Evolutionary conservation across 2,797 vertebrate genomes (phyloP), one percentile per base, ranked within the genome.

Genomic region (Mormyrops boulengeri): DNA sequence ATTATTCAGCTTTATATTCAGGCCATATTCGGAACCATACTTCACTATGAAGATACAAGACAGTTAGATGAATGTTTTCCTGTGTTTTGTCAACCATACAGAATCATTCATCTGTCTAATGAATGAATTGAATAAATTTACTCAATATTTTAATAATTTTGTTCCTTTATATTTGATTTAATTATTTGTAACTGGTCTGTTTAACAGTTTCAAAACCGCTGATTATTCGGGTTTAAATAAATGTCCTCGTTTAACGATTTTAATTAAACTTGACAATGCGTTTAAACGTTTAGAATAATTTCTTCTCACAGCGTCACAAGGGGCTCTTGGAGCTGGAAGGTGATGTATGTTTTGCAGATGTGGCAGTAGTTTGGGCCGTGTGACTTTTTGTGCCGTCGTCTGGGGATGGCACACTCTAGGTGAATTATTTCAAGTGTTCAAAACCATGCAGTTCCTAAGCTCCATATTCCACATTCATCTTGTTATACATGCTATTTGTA

Each of bases 11-110:
- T 80, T 47, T n/a, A 80, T n/a, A 80, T 47, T 80, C 73, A n/a
- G 73, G 30, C 30, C 66, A 38, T 73, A 38, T 38, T 73, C 26
- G 4, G 30, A 73, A 80, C 41, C 73, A 80, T 44, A 44, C 73
- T 38, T 80, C 38, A 44, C 73, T 41, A 80, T 44, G 73, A 80
- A 44, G 91, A 44, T 62, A 19, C 34, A 88, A 55, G 85, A 90
- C 86, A 89, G 91, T 89, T 88, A 87, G 80, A 88, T 88, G 85
- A 89, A 88, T 62, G 88, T 80, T 60, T 69, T 73, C 52, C 26
- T 73, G 73, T 44, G 38, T 80, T 41, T n/a, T 80, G 73, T 47
- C 73, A 38, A 47, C 41, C 41, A n/a, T 19, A 80, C 38, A 41
- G 41, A 47, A 80, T 47, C 41, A 80, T 80, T 80, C 41, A 80